These are phyloP conservation scores for Drosophila lacteicornis DNA, from an alignment of 1,140 invertebrate genomes.

Conservation along the genomic window DNA sequence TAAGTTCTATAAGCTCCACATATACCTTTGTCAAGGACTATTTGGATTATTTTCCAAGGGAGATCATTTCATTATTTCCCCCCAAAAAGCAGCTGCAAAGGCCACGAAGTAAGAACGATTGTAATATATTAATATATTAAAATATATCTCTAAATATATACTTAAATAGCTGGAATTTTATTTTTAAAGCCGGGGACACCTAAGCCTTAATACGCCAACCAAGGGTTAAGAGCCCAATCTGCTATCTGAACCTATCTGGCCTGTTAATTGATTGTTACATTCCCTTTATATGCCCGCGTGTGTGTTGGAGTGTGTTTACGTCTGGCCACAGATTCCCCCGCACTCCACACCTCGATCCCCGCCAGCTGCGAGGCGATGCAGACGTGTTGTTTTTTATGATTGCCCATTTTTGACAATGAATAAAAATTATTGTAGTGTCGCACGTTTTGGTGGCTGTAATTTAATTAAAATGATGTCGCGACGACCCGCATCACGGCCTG, in stretches of 20 bases:
- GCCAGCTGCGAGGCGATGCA: slow-evolving; percentile 58
- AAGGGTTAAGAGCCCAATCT: slow-evolving; percentile 60
- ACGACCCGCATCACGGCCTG: slow-evolving; percentile 63
- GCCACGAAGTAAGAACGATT: slow-evolving; percentile 6
- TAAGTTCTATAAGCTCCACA: no score
- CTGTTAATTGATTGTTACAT: slow-evolving; percentile 82
- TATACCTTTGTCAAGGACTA: no score
- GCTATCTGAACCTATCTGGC: slow-evolving; percentile 60
- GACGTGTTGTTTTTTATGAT: slow-evolving; percentile 81
- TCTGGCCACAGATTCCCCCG: slow-evolving; percentile 16
- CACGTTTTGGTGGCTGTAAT: slow-evolving; percentile 80
- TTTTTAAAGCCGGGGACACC: no score
- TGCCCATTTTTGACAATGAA: slow-evolving; percentile 79
- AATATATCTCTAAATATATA: not conserved
- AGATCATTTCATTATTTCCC: not conserved
- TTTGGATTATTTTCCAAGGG: not conserved
- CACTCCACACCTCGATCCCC: slow-evolving; percentile 11
- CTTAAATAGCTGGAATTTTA: not conserved
- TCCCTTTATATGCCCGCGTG: slow-evolving; percentile 31
- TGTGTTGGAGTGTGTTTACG: slow-evolving; percentile 28
- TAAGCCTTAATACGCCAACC: not conserved
- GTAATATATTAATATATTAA: no score
- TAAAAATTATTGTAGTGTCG: slow-evolving; percentile 82
- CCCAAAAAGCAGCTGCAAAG: not conserved
- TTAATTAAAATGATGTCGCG: slow-evolving; percentile 78